phyloP scores from a whole-genome alignment of 2,797 vertebrate species.

The Phalanger gymnotis region DNA sequence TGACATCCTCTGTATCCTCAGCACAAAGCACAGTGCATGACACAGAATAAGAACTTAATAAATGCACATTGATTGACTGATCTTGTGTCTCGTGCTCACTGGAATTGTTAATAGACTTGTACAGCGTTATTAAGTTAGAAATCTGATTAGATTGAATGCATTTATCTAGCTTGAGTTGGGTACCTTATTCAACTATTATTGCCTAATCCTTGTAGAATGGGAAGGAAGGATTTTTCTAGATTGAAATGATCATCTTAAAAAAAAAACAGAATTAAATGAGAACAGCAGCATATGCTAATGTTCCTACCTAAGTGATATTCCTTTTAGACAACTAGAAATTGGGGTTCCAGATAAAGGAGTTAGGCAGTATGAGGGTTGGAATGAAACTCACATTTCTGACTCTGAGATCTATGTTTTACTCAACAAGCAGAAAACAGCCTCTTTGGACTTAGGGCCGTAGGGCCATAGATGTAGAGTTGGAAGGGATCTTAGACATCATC shows the following conservation, averaged over 20 bases:
- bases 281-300: slow-evolving; percentile 10
- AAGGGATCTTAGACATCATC: background rate
- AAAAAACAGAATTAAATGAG: background rate
- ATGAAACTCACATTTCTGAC: background rate
- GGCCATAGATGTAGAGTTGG: background rate
- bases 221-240: slow-evolving; percentile 32
- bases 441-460: background rate
- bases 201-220: background rate
- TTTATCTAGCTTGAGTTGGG: background rate
- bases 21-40: background rate
- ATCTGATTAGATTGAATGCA: background rate
- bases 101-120: slow-evolving; percentile 23
- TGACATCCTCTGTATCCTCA: background rate
- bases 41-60: background rate
- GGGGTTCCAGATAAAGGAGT: background rate
- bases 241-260: background rate
- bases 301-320: background rate
- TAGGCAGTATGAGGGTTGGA: background rate
- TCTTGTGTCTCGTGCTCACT: background rate
- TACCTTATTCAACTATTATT: background rate
- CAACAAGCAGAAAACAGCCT: background rate
- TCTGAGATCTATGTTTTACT: background rate
- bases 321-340: slow-evolving; percentile 1
- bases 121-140: background rate
- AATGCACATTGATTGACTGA: background rate